Evolutionary conservation across 2,888 invertebrate species (phyloP), one percentile per base, ranked within the genome.

Genomic region (Julus scanicus): DNA sequence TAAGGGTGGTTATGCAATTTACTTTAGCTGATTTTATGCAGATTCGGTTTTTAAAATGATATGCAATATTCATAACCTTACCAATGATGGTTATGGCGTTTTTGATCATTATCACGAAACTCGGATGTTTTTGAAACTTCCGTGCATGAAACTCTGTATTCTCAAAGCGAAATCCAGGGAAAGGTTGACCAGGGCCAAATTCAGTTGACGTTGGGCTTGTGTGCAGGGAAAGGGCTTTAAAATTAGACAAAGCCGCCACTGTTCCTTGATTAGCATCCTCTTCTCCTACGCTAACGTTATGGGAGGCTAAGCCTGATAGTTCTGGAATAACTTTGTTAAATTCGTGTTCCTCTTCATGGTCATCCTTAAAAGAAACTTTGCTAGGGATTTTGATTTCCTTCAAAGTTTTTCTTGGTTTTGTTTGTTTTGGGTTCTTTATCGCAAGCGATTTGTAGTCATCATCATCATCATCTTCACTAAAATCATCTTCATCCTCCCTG

Each of bases 1-100:
- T 29, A 29, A 29, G 29, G 29, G 29, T 29, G 29, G 29, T 29
- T 29, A 29, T 29, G 29, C 29, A 29, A 29, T 29, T 29, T 1
- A 29, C 29, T 29, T 1, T 29, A 29, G 29, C 29, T 1, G 29
- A 29, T 29, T 29, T 29, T 29, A 29, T 29, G 29, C 29, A 29
- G 1, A 29, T 29, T 29, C 29, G 29, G 29, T 29, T 29, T 29
- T 29, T 29, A 29, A 29, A 1, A 29, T 0, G 29, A 29, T 29
- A 29, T 86, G 20, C 17, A 86, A 9, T 86, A 17, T 44, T 11
- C 6, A 86, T 17, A 44, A 44, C 84, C 37, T 87, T 63, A 87
- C 87, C 87, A 15, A 87, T 57, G 20, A 11, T 80, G 13, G 85
- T 2, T 3, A 87, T 87, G 57, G 53, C 87, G 20, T 20, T 40